phyloP scores from a whole-genome alignment of 2,888 invertebrate genomes.

The Caenorhabditis macrosperma region DNA sequence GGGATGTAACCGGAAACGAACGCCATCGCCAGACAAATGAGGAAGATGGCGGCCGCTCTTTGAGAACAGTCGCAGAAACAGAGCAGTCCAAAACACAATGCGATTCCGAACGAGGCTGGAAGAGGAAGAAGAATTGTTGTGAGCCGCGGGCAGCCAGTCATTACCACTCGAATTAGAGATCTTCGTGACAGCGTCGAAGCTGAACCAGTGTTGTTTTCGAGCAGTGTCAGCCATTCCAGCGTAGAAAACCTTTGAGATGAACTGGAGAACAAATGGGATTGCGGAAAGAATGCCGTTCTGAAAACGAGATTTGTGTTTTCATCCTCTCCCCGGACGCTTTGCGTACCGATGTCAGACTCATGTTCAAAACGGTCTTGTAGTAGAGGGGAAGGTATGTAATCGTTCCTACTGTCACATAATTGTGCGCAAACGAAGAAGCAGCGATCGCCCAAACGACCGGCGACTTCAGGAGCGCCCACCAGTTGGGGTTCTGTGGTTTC shows the following conservation, averaged over 20 bases:
- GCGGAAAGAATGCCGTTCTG: slow-evolving; percentile 79
- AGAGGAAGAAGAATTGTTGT: too few relatives aligned
- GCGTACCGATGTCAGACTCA: slow-evolving; percentile 75
- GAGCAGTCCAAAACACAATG: slow-evolving; percentile 72
- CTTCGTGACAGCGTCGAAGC: slow-evolving; percentile 71
- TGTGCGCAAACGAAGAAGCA: slow-evolving; percentile 77
- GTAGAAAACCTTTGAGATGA: slow-evolving; percentile 76
- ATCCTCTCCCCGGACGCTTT: background rate
- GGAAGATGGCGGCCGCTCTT: slow-evolving; percentile 68
- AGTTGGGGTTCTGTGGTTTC: slow-evolving; percentile 58
- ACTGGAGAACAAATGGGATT: slow-evolving; percentile 77
- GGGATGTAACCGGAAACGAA: slow-evolving; percentile 79
- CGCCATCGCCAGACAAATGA: slow-evolving; percentile 75
- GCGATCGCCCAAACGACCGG: slow-evolving; percentile 78
- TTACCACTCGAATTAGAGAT: slow-evolving; percentile 76
- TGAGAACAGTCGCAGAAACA: slow-evolving; percentile 75
- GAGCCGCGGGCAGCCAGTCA: background rate
- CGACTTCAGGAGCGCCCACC: slow-evolving; percentile 72
- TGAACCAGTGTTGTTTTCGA: slow-evolving; percentile 60
- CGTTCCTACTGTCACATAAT: slow-evolving; percentile 79
- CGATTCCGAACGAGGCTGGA: slow-evolving; percentile 78
- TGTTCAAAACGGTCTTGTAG: slow-evolving; percentile 76
- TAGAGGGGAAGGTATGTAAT: slow-evolving; percentile 79
- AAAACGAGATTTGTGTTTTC: slow-evolving; percentile 7
- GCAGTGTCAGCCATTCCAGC: slow-evolving; percentile 75